Base-by-base conservation (phyloP, 2,113 vertebrate species). In the Neolamprologus falcicula region DNA sequence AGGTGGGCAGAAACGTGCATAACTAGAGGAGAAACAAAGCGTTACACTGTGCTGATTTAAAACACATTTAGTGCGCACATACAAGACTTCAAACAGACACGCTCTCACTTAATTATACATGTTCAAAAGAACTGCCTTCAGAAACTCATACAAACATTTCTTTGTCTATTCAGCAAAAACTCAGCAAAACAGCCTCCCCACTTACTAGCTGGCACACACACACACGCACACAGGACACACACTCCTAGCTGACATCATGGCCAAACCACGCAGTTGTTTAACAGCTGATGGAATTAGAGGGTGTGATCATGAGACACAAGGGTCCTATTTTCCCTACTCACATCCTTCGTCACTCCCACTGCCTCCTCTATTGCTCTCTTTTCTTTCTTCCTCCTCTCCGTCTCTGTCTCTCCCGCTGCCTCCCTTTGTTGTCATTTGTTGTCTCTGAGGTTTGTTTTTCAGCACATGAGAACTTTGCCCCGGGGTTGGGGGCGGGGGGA, bases 1-100 rank as follows among this genome's bases (percentile, higher is more conserved):
- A 99, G 93, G 87, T 99, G 99, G 90, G 99, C 98, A 66, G 97
- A 97, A 89, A 99, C 98, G 13, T 99, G 99, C n/a, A 99, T 90
- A 26, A 97, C 99, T 99, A 66, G 5, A 88, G 84, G 33, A 89
- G 13, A 7, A 50, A 89, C 57, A 87, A 3, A 92, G 86, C 47
- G 8, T 73, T 26, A 79, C 33, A 19, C 28, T 63, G 31, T 17
- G 55, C 17, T 85, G 73, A 89, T 50, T 40, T 16, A 35, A 78
- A 88, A 83, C 59, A 81, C 31, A 47, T 80, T 24, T 63, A 21
- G 26, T 31, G 42, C 37, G 83, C 16, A 40, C 14, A 83, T 33
- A 7, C 31, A 54, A 16, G 37, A 68, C 55, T 47, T 63, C 57
- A 71, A 17, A 88, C 28, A 84, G 40, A 86, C 80, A 73, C 63